Base-by-base conservation (phyloP, 2,113 vertebrate genomes). In the Xenopus borealis region DNA sequence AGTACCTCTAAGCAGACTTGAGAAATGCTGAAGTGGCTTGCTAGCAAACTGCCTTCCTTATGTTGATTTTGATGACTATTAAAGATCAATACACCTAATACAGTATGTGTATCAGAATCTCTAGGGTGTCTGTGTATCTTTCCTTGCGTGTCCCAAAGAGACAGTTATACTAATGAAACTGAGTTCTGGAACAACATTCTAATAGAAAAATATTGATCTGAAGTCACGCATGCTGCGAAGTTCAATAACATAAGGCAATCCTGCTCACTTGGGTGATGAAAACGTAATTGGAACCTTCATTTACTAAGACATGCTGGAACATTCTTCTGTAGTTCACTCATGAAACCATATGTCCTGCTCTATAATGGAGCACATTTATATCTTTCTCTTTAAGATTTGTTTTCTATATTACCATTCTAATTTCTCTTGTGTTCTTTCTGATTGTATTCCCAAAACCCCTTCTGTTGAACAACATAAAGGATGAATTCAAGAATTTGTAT, bases 181-280 rank as follows among this genome's bases (percentile, higher is more conserved):
- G 53, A 64, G 74, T 69, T 55, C 66, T 76, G 61, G 74, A 76
- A 76, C 74, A 76, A 69, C 74, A 76, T 76, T 76, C 66, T 70
- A 76, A 76, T 76, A 70, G 74, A 59, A 69, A 63, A 45, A 70
- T 76, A 76, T 76, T 76, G 74, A 76, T 76, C 53, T 70, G 61
- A 57, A 70, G 62, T 76, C 59, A 58, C 66, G 64, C 74, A 70
- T 76, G 66, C 74, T 63, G 74, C 30, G 66, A 70, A 64, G 59
- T 70, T 76, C 74, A 76, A 76, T 76, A 70, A 59, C 23, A 69
- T 63, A 69, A 70, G 53, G 47, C 66, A 18, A 70, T 70, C 58
- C 63, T 69, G 59, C 53, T 76, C 69, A 76, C 67, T 76, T 76
- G 68, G 69, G 74, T 53, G 67, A 69, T 70, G 74, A 64, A 70